Conservation (phyloP, 2,888 invertebrate species). For the Amphiduros pacificus region DNA sequence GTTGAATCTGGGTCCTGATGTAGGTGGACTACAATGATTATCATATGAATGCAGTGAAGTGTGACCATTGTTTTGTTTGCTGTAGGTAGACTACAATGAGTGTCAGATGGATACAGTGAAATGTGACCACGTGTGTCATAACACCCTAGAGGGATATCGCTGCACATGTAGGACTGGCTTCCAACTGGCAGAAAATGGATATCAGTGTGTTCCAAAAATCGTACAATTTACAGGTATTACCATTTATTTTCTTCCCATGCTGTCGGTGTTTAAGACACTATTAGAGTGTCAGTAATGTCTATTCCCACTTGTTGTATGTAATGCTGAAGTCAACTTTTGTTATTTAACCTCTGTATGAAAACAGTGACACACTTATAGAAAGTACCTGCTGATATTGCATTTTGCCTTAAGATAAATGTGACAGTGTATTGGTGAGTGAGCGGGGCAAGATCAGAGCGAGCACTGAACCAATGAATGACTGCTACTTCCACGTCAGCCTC, state of each 20-base stretch:
- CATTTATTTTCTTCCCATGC: background rate
- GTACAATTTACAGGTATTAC: conserved; percentile 16
- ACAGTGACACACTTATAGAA: too few species aligned
- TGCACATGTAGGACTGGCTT: conserved; percentile 24
- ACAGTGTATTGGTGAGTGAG: conserved; percentile 15
- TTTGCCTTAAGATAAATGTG: too few species aligned
- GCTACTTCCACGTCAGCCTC: conserved; percentile 18
- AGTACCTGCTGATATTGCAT: too few species aligned
- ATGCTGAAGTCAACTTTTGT: too few species aligned
- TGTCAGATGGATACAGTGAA: conserved; percentile 14
- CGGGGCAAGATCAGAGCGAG: conserved; percentile 21
- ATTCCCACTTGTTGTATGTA: too few species aligned
- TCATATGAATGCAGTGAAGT: too few species aligned
- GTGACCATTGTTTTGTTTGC: background rate
- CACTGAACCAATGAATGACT: conserved; percentile 22
- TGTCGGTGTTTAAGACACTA: too few species aligned
- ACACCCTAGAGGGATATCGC: conserved; percentile 23
- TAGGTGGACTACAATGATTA: too few species aligned
- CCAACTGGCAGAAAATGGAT: conserved; percentile 12
- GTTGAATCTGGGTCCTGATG: too few species aligned
- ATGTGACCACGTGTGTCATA: conserved; percentile 25
- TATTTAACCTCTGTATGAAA: too few species aligned
- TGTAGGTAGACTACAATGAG: conserved; percentile 30
- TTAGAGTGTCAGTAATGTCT: too few species aligned
- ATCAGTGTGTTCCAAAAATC: conserved; percentile 16